Conservation (phyloP, 2,113 vertebrate genomes). For the Cairina moschata region DNA sequence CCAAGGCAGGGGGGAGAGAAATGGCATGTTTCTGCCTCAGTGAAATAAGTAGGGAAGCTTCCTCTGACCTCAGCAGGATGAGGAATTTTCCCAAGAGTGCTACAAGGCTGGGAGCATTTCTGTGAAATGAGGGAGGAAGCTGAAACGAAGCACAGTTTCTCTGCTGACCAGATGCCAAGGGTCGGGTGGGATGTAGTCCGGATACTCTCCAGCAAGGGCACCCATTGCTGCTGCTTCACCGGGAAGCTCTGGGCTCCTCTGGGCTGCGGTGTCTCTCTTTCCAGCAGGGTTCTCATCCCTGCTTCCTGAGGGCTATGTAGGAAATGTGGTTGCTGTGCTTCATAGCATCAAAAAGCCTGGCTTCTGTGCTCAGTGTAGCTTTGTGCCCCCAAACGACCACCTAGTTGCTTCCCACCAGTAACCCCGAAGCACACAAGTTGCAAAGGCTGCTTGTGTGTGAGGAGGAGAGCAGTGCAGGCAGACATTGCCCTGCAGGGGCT, state of each 20-base stretch:
- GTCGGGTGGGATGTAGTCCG: background rate
- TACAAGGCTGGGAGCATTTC: background rate
- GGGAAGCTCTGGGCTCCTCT: background rate
- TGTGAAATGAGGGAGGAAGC: background rate
- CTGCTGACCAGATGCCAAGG: background rate
- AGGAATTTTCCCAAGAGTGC: background rate
- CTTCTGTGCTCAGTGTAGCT: background rate
- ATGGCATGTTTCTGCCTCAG: background rate
- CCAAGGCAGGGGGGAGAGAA: background rate
- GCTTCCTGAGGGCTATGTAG: background rate
- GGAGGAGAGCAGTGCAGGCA: background rate
- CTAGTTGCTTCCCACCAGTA: background rate
- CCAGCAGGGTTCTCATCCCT: background rate
- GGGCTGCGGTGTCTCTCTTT: background rate
- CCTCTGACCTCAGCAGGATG: background rate
- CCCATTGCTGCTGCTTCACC: background rate
- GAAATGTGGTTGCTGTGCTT: background rate
- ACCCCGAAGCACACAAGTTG: background rate
- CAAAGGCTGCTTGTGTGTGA: background rate
- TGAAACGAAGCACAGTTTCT: background rate
- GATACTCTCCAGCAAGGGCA: background rate
- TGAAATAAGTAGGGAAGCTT: background rate
- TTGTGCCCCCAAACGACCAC: rapidly evolving
- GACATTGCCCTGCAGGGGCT: background rate
- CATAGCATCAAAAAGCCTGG: background rate